Conservation (phyloP, 92 coral and sea anemone species). For the Actinostola sp. region DNA sequence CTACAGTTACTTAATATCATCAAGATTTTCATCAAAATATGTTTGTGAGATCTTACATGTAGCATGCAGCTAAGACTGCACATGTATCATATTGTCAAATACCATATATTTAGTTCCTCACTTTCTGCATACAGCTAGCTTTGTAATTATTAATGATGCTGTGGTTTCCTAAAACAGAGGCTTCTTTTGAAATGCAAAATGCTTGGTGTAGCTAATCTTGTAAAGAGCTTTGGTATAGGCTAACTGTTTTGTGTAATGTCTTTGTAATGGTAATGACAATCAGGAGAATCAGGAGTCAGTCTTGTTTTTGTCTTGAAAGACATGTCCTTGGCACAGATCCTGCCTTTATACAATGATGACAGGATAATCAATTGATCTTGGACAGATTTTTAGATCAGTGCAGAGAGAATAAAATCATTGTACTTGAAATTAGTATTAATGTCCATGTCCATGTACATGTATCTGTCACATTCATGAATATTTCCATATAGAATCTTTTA, state of each 20-base stretch:
- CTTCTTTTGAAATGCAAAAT: conserved; percentile 15
- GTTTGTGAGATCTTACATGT: too few relatives aligned
- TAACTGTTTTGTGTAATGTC: neutral
- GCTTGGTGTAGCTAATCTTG: neutral
- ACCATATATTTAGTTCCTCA: neutral
- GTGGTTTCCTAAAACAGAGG: conserved; percentile 6
- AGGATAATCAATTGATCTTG: neutral
- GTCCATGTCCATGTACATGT: too few relatives aligned
- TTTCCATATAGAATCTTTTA: too few relatives aligned
- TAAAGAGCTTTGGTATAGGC: neutral
- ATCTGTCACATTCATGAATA: neutral
- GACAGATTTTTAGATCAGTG: too few relatives aligned
- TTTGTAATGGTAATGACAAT: too few relatives aligned
- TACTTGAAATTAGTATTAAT: too few relatives aligned
- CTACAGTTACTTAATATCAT: too few relatives aligned
- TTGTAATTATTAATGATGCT: conserved; percentile 9
- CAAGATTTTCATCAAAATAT: too few relatives aligned
- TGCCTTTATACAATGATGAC: neutral
- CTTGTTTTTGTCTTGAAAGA: conserved; percentile 1
- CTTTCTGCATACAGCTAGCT: neutral
- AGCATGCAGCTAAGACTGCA: too few relatives aligned
- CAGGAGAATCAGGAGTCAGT: neutral
- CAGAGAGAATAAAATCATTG: too few relatives aligned
- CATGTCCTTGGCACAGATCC: neutral
- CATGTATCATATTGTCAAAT: conserved; percentile 1